Evolutionary conservation across 2,113 vertebrate species (phyloP).

Genomic region (Platysteira castanea): DNA sequence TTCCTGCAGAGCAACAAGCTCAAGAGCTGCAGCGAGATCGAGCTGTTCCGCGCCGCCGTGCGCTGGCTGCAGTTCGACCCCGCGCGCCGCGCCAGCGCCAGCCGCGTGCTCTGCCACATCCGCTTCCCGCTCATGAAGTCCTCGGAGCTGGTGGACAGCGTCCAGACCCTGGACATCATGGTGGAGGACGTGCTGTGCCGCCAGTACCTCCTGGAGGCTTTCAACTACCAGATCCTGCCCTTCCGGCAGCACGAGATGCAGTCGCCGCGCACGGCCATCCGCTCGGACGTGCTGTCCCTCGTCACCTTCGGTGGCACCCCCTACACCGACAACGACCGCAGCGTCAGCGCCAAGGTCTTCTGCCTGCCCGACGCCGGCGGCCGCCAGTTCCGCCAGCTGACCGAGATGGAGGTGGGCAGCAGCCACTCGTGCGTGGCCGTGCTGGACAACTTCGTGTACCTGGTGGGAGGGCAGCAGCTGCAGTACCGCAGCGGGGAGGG

Average conservation of each 20-base stretch:
- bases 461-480: constrained; percentile 90
- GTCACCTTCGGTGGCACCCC: constrained; percentile 92
- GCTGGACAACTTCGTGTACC: constrained; percentile 94
- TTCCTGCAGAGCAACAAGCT: constrained; percentile 96
- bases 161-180: constrained; percentile 94
- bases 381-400: constrained; percentile 91
- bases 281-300: constrained; percentile 84
- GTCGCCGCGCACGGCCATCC: constrained; percentile 83
- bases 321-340: constrained; percentile 93
- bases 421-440: constrained; percentile 92
- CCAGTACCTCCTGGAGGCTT: constrained; percentile 92
- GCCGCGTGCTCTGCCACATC: constrained; percentile 88
- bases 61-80: constrained; percentile 89
- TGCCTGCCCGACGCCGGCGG: constrained; percentile 76
- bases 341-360: constrained; percentile 87
- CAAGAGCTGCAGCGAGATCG: constrained; percentile 89
- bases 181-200: constrained; percentile 92
- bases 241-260: constrained; percentile 97
- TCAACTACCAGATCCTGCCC: constrained; percentile 97
- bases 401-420: constrained; percentile 89
- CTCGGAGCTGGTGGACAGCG: constrained; percentile 91
- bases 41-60: constrained; percentile 88
- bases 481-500: constrained; percentile 97
- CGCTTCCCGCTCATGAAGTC: constrained; percentile 96
- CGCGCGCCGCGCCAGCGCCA: constrained; percentile 77